phyloP scores from a whole-genome alignment of 1,140 invertebrate species.

The Conus betulinus region DNA sequence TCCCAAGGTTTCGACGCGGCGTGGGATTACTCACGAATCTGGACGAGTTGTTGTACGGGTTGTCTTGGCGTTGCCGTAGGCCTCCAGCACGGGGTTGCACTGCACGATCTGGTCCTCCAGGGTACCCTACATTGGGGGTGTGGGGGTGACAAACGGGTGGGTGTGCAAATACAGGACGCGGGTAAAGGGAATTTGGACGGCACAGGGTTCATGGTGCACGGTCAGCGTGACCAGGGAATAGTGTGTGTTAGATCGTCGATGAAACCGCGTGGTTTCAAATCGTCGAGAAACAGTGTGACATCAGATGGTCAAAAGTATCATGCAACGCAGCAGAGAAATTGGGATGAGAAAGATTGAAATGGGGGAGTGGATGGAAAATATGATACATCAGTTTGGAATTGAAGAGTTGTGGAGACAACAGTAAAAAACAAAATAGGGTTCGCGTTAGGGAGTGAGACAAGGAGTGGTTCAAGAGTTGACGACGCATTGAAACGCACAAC shows the following conservation, averaged over 20 bases:
- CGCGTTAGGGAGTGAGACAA: too few relatives aligned
- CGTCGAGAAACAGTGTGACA: too few relatives aligned
- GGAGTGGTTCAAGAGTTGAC: too few relatives aligned
- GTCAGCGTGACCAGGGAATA: background rate
- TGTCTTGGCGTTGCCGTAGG: conserved; percentile 81
- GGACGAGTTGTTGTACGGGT: conserved; percentile 81
- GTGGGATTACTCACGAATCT: conserved; percentile 76
- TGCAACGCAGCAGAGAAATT: too few relatives aligned
- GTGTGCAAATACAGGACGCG: background rate
- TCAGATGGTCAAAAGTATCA: too few relatives aligned
- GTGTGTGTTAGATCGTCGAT: background rate
- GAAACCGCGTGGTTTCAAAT: background rate
- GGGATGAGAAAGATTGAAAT: background rate
- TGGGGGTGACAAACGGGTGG: conserved; percentile 14
- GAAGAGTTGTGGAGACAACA: too few relatives aligned
- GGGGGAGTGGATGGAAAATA: too few relatives aligned
- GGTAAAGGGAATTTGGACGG: background rate
- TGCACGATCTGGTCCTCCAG: conserved; percentile 83
- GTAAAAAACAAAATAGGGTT: too few relatives aligned
- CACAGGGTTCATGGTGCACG: background rate
- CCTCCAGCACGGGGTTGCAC: conserved; percentile 79
- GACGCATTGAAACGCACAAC: too few relatives aligned
- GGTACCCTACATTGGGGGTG: conserved; percentile 65
- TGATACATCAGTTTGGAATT: background rate
- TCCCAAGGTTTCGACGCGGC: too few relatives aligned